phyloP scores from a whole-genome alignment of 2,888 invertebrate genomes.

The Graphium colonna region DNA sequence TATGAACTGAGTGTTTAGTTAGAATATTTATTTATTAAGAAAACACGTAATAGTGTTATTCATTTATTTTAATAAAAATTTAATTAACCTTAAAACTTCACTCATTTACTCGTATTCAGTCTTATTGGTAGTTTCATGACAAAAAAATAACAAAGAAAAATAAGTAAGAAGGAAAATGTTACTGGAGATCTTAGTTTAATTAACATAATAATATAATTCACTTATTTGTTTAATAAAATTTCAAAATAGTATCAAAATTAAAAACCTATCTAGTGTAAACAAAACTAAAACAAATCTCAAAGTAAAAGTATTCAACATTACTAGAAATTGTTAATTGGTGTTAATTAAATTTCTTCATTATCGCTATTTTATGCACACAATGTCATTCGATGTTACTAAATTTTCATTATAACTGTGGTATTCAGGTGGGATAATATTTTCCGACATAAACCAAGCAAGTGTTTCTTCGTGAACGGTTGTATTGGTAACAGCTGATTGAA shows the following conservation, averaged over 20 bases:
- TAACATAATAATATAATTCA: background rate
- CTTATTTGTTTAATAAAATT: background rate
- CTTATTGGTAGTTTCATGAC: background rate
- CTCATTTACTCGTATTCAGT: background rate
- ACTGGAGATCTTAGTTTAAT: background rate
- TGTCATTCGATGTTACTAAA: no score
- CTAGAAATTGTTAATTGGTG: no score
- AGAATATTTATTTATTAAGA: background rate
- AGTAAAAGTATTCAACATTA: no score
- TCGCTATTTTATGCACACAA: no score
- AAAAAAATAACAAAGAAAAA: background rate
- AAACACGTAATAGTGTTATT: background rate
- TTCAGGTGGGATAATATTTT: background rate
- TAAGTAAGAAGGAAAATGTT: background rate
- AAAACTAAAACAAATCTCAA: no score
- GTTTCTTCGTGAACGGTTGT: constrained; percentile 4
- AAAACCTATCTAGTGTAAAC: background rate
- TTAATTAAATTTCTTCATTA: no score
- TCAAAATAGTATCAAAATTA: background rate
- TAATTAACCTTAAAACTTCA: background rate
- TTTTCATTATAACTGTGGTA: constrained; percentile 1
- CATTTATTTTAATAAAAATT: background rate
- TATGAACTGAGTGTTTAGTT: background rate
- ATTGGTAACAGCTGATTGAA: constrained; percentile 8
- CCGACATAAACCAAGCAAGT: no score